Evolutionary conservation across 1,140 invertebrate genomes (phyloP), one percentile per base, ranked within the genome.

Genomic region (Procambarus clarkii): DNA sequence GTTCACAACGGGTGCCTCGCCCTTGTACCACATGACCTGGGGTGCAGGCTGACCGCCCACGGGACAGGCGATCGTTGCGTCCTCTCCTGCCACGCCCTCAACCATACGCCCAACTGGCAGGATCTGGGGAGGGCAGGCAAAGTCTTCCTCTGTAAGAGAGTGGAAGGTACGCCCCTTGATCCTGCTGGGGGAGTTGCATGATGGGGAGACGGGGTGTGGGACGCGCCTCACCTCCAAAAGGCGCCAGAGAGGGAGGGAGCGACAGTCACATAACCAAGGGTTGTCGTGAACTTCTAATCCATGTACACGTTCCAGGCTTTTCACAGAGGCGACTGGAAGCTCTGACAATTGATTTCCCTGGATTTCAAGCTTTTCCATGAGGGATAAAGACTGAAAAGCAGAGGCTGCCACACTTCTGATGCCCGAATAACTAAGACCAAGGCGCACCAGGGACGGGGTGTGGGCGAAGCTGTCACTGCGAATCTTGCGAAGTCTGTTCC

Each of bases 81-180:
- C 98, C 93, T 97, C 97, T 0, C 97, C 97, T 87, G 97, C 96
- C 9, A 96, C 95, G 0, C 97, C 97, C 93, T 98, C 97, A 34
- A 98, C 96, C 92, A 97, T 97, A 77, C 97, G 96, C 74, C 96
- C 96, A 5, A 96, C 96, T n/a, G 96, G 97, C 13, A 95, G 96
- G 71, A 98, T 96, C 94, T 96, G 96, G 0, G 98, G 98, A 78
- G 97, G 93, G 94, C 98, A 98, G 9, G 98, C 97, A 44, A 98
- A 95, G 88, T 98, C 97, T 76, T 95, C 95, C n/a, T 95, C 94
- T 71, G 96, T 95, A 34, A 98, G 94, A 2, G 95, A 95, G 93
- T 96, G 96, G 91, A 98, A 97, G 1, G 96, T 94, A 5, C 96
- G 95, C 21, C 96, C 96, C 85, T 95, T 95, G 0, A 98, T 94